Evolutionary conservation across 2,113 vertebrate species (phyloP), one percentile per base, ranked within the genome.

Genomic region (Clarias gariepinus): DNA sequence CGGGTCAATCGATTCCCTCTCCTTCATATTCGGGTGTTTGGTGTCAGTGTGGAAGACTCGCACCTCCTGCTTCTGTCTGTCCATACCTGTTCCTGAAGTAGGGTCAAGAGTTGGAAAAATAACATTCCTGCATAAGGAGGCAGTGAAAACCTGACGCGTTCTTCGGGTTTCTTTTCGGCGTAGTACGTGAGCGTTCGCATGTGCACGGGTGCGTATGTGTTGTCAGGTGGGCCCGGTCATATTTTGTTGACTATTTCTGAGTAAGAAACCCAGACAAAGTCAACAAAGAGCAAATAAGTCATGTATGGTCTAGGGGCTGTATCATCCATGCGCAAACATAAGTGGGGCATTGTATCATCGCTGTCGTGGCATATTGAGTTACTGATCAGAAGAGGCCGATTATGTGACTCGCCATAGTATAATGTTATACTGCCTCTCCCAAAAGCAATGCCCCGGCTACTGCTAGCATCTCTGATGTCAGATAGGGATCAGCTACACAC

Each of bases 121-220:
- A 93, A 92, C 92, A 92, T 93, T 93, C 91, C 91, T 92, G 91
- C 90, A 93, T 93, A 93, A 95, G 93, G 88, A 92, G 87, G 89
- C 88, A 85, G 90, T 91, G 90, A 92, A 93, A 93, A 92, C 71
- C 21, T 66, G 74, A 78, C 6, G 55, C n/a, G 28, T 57, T 57
- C 15, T 77, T 74, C 25, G 16, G 16, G 23, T 16, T 77, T 16
- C 81, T 53, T 82, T 89, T 89, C 90, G 87, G 84, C 90, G 89
- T 85, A 87, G 88, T 55, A 12, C n/a, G 25, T 28, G 41, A 16
- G n/a, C 13, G 69, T 63, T 57, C 23, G 55, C 30, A n/a, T 68
- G 36, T 55, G 63, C 23, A 41, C n/a, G 60, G 68, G 25, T 10
- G 36, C 52, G 52, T 41, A 33, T 71, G 66, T 30, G 30, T 60